A percentile compares a stretch with the other conserved stretches of the same genome.
Evolutionary conservation across 2,888 invertebrate genomes (phyloP).

Genomic region (Cordylochernes scorpioides): DNA sequence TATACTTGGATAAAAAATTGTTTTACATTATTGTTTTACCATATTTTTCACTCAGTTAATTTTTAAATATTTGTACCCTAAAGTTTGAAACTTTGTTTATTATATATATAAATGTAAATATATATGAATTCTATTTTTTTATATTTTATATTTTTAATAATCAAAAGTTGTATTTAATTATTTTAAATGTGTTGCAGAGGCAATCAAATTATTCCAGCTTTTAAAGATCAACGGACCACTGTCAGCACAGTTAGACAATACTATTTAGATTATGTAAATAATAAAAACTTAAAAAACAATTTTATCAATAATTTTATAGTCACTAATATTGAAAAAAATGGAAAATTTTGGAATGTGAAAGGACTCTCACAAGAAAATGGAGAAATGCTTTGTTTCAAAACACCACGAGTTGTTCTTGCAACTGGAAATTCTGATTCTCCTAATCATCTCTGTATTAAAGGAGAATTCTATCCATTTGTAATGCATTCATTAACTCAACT

Average conservation of each 20-base stretch:
- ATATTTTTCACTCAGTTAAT: too few relatives aligned
- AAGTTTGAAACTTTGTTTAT: too few relatives aligned
- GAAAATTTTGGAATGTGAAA: conserved; percentile 24
- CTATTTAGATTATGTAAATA: conserved; percentile 42
- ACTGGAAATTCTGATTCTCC: conserved; percentile 49
- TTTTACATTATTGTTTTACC: too few relatives aligned
- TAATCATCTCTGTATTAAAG: conserved; percentile 36
- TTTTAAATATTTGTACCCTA: too few relatives aligned
- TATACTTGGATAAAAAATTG: too few relatives aligned
- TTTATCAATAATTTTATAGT: conserved; percentile 28
- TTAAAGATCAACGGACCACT: conserved; percentile 35
- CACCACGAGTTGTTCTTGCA: conserved; percentile 43
- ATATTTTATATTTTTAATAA: too few relatives aligned
- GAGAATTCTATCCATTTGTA: conserved; percentile 27
- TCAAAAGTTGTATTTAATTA: too few relatives aligned
- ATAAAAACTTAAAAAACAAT: conserved; percentile 34
- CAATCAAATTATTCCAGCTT: too few relatives aligned
- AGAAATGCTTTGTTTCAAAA: conserved; percentile 32
- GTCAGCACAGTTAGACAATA: conserved; percentile 45
- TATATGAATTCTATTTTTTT: too few relatives aligned
- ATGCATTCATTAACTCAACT: conserved; percentile 31
- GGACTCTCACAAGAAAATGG: conserved; percentile 3
- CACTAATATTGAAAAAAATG: conserved; percentile 31
- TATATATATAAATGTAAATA: too few relatives aligned
- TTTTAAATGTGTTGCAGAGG: too few relatives aligned